A percentile compares a stretch with the other conserved stretches of the same genome.
phyloP scores from a whole-genome alignment of 2,888 invertebrate species.

The Bugula neritina region DNA sequence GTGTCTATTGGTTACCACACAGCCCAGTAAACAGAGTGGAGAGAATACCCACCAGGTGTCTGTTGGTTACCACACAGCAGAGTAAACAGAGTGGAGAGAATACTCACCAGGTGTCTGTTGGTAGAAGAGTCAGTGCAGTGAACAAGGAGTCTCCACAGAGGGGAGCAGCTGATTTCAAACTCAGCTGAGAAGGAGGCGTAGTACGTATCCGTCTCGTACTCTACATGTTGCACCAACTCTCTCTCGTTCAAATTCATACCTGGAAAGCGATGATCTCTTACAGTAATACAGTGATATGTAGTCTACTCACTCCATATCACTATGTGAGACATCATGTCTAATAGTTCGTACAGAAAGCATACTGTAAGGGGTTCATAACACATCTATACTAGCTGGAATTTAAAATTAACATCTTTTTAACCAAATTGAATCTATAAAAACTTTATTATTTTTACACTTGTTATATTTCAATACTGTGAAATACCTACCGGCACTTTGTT shows the following conservation, averaged over 20 bases:
- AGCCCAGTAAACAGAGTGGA: not conserved
- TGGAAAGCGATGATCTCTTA: too few species aligned
- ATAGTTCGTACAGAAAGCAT: too few species aligned
- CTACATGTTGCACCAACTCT: conserved; percentile 82
- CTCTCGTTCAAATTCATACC: conserved; percentile 95
- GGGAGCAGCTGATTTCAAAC: conserved; percentile 90
- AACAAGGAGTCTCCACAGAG: conserved; percentile 92
- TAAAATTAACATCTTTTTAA: too few species aligned
- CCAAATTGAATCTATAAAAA: too few species aligned
- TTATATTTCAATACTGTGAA: too few species aligned
- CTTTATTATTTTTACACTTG: too few species aligned
- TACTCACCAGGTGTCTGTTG: not conserved
- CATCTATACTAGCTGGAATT: too few species aligned
- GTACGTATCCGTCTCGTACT: conserved; percentile 93
- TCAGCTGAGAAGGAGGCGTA: conserved; percentile 97
- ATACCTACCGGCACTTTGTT: too few species aligned
- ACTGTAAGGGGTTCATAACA: too few species aligned
- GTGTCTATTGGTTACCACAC: conserved; percentile 1
- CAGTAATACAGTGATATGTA: too few species aligned
- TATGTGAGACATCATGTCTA: too few species aligned
- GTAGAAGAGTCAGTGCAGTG: conserved; percentile 56
- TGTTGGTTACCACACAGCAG: conserved; percentile 1
- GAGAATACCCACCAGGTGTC: not conserved
- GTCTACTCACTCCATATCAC: too few species aligned
- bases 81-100: not conserved